Evolutionary conservation across 2,113 vertebrate species (phyloP), one percentile per base, ranked within the genome.

Genomic region (Forbesichthys papilliferus): DNA sequence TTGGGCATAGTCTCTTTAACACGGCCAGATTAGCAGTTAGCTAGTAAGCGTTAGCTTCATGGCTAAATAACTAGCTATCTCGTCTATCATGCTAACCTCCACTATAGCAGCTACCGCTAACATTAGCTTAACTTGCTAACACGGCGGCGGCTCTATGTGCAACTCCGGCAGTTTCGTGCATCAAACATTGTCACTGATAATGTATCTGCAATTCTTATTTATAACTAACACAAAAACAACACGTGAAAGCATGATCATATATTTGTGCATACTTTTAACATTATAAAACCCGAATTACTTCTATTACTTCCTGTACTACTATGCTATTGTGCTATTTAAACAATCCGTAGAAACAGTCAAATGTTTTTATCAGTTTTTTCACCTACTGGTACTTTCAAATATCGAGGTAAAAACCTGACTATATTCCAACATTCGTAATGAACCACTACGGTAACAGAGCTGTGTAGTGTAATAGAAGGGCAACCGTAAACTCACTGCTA

Each of bases 221-320:
- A 42, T 5, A 42, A 42, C 5, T 42, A 42, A 6, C 1, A 42
- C 36, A 42, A 42, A 42, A 42, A 42, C 36, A 42, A 42, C 36
- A 42, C 27, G 27, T 42, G 4, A 5, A 42, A 42, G 36, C 36
- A 5, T 6, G 36, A 8, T 8, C 3, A 4, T 42, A 6, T 42
- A 7, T 42, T 6, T 42, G 5, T 10, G 49, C 49, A 12, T 52
- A 52, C 6, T 52, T 54, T 3, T 13, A 13, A 13, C 13, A 16
- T 14, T 7, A 57, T n/a, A 58, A 74, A 59, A 58, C 16, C 0
- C 0, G 84, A 42, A 27, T 27, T 27, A 27, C 27, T 27, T 20
- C 20, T 20, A 53, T 70, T 89, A 86, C 48, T 46, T 46, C 36
- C 68, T 60, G 83, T 0, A 52, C 33, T 3, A 27, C 57, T 58